A percentile compares a stretch with the other conserved stretches of the same genome.
These are phyloP conservation scores for Limonius californicus DNA, from an alignment of 1,140 invertebrate species.

Conservation along the genomic window DNA sequence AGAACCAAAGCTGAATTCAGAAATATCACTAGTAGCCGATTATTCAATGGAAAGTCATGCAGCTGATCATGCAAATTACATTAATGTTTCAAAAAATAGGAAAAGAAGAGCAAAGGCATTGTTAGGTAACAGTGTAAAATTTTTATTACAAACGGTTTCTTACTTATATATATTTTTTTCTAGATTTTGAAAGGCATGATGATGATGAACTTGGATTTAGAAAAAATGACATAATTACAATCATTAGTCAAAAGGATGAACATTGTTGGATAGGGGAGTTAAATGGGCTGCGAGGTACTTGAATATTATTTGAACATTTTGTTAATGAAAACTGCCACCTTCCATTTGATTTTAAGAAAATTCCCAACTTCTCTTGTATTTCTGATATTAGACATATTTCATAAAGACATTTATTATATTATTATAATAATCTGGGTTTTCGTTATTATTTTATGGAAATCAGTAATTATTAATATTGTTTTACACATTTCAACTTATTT, in stretches of 20 bases:
- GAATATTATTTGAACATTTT: not conserved
- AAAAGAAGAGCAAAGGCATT: constrained; percentile 91
- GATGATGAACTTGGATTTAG: constrained; percentile 98
- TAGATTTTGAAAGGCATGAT: constrained; percentile 96
- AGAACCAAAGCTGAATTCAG: constrained; percentile 68
- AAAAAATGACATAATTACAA: constrained; percentile 97
- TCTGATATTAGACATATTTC: no score
- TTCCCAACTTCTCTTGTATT: no score
- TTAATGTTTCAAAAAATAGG: constrained; percentile 83
- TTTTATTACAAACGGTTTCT: no score
- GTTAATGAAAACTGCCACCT: no score
- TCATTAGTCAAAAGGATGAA: constrained; percentile 97
- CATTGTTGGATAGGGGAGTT: constrained; percentile 99
- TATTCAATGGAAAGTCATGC: constrained; percentile 94
- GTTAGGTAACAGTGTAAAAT: no score
- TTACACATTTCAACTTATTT: no score
- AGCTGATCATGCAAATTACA: constrained; percentile 90
- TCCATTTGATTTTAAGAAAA: no score
- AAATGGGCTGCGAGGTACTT: constrained; percentile 83
- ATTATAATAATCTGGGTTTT: no score
- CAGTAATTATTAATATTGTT: no score
- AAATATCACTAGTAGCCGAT: constrained; percentile 81
- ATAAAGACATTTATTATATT: no score
- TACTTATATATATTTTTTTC: constrained; percentile 29
- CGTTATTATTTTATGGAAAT: no score